Percentiles rank a stretch among this genome's conserved stretches.
Conservation (phyloP, 2,888 invertebrate species). For the Drosophila testacea region DNA sequence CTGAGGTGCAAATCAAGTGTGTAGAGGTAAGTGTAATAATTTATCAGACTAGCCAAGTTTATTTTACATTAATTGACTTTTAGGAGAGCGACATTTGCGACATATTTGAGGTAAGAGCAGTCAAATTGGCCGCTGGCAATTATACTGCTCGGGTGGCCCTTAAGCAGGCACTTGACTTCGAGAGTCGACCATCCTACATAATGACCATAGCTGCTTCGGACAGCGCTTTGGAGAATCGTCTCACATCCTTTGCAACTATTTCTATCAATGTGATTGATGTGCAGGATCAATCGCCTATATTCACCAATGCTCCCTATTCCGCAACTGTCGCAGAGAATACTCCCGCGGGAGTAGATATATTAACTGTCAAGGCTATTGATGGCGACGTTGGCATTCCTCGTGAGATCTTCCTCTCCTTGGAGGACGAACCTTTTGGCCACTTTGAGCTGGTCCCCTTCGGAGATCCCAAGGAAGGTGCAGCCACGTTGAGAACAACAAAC, state of each 20-base stretch:
- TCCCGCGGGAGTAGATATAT: constrained; percentile 88
- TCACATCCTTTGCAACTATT: constrained; percentile 90
- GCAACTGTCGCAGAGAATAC: constrained; percentile 92
- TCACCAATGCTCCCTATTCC: constrained; percentile 92
- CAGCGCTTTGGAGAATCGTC: constrained; percentile 87
- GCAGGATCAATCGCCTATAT: constrained; percentile 93
- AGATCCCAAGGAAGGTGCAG: constrained; percentile 86
- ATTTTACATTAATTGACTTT: background rate
- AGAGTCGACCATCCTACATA: constrained; percentile 90
- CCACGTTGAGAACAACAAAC: constrained; percentile 88
- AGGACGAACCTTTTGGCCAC: constrained; percentile 89
- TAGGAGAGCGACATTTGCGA: constrained; percentile 89
- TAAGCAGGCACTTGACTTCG: constrained; percentile 90
- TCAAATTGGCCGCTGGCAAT: constrained; percentile 89
- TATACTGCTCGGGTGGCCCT: constrained; percentile 90
- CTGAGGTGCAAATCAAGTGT: constrained; percentile 89
- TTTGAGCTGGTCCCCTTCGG: constrained; percentile 87
- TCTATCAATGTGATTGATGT: constrained; percentile 91
- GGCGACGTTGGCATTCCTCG: constrained; percentile 92
- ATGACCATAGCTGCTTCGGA: constrained; percentile 90
- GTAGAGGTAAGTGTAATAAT: constrained; percentile 85
- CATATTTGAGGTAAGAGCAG: constrained; percentile 89
- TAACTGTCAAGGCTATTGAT: constrained; percentile 91
- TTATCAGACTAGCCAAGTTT: background rate
- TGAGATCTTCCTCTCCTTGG: constrained; percentile 88